A percentile compares a stretch with the other conserved stretches of the same genome.
These are phyloP conservation scores for Zeus faber DNA, from an alignment of 2,113 vertebrate species.

Conservation along the genomic window DNA sequence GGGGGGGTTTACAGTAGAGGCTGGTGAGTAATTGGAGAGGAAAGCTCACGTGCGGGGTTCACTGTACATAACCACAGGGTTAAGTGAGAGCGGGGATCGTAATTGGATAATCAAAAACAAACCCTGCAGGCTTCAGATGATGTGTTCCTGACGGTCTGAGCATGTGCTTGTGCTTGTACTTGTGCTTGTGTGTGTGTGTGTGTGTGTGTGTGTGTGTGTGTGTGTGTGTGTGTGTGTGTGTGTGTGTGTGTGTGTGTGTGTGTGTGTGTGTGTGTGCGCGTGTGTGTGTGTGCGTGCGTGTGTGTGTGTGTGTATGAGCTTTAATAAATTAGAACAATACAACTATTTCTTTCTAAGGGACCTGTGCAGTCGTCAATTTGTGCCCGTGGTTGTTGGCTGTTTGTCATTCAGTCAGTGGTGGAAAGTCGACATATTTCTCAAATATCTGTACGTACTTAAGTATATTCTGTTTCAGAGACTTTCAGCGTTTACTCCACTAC, in stretches of 20 bases:
- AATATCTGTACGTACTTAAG: too few species aligned
- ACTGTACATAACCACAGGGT: conserved; percentile 35
- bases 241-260: conserved; percentile 7
- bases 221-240: conserved; percentile 12
- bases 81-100: conserved; percentile 13
- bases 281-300: conserved; percentile 6
- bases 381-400: too few species aligned
- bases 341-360: not conserved
- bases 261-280: conserved; percentile 15
- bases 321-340: not conserved
- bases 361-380: too few species aligned
- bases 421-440: too few species aligned
- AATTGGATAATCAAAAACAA: conserved; percentile 37
- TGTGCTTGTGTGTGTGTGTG: conserved; percentile 8
- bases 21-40: conserved; percentile 21
- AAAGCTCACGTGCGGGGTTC: conserved; percentile 5
- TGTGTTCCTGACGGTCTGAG: conserved; percentile 9
- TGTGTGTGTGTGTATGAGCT: conserved; percentile 12
- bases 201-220: conserved; percentile 13
- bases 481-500: too few species aligned
- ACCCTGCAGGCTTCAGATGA: conserved; percentile 3
- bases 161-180: not conserved
- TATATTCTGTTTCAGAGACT: too few species aligned
- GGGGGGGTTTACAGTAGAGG: not conserved
- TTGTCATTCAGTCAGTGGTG: too few species aligned